A percentile compares a stretch with the other conserved stretches of the same genome.
Conservation (phyloP, 2,888 invertebrate genomes). For the Allolobophora icterica region DNA sequence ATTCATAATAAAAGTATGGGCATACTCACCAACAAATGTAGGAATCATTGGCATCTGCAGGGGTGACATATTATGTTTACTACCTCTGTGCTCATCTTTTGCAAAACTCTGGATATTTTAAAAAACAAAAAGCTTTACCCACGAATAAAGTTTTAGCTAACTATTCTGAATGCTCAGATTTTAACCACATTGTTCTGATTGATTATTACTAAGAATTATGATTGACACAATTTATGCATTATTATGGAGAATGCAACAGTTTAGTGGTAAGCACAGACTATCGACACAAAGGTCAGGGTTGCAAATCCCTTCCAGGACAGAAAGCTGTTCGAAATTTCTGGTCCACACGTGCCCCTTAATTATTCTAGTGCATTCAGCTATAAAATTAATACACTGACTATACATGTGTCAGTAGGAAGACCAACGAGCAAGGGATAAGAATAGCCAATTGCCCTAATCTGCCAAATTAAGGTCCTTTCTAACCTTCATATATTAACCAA, state of each 20-base stretch:
- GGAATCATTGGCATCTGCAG: slow-evolving; percentile 25
- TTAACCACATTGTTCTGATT: neutral
- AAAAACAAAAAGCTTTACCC: neutral
- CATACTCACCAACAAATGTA: slow-evolving; percentile 18
- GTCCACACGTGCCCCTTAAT: neutral
- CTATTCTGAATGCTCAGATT: neutral
- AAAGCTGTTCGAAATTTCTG: neutral
- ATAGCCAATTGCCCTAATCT: neutral
- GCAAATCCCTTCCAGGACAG: neutral
- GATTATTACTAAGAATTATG: neutral
- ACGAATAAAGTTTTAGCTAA: neutral
- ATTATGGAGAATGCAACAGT: too few species aligned
- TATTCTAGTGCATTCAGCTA: neutral
- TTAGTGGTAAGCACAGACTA: neutral
- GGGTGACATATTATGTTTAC: neutral
- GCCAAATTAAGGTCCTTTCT: neutral
- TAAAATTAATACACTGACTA: neutral
- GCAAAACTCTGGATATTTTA: neutral
- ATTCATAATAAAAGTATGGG: neutral
- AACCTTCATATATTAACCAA: neutral
- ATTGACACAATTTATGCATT: neutral
- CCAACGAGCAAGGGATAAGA: neutral
- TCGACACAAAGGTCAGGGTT: neutral
- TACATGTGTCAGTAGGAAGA: neutral
- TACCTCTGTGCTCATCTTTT: neutral